phyloP scores from a whole-genome alignment of 2,113 vertebrate species.

The Ceratotherium simum region DNA sequence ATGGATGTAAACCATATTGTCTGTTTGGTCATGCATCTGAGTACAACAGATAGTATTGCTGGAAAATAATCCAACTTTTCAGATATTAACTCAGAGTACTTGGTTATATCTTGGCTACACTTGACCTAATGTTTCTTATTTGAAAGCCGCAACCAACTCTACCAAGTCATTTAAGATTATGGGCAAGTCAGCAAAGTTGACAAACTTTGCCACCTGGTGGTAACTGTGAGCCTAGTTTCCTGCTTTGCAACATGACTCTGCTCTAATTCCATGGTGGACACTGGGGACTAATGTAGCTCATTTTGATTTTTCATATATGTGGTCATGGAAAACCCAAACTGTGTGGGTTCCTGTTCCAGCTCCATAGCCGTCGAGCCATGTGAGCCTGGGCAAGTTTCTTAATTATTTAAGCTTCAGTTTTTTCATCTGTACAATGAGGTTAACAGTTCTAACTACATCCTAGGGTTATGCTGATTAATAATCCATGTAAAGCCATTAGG shows the following conservation, averaged over 20 bases:
- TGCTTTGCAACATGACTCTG: neutral
- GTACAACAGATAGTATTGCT: neutral
- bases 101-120: neutral
- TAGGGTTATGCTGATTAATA: neutral
- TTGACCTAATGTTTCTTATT: neutral
- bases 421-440: neutral
- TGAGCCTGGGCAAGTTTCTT: neutral
- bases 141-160: neutral
- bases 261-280: neutral
- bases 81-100: neutral
- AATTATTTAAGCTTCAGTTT: neutral
- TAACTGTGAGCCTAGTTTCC: neutral
- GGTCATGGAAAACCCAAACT: neutral
- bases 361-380: neutral
- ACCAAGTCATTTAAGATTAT: neutral
- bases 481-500: neutral
- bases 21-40: neutral
- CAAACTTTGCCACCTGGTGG: neutral
- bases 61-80: neutral
- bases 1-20: neutral
- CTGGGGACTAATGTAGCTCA: neutral
- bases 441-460: neutral
- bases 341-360: neutral
- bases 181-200: neutral
- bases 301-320: neutral